phyloP scores from a whole-genome alignment of 2,113 vertebrate genomes.

The Capra hircus region DNA sequence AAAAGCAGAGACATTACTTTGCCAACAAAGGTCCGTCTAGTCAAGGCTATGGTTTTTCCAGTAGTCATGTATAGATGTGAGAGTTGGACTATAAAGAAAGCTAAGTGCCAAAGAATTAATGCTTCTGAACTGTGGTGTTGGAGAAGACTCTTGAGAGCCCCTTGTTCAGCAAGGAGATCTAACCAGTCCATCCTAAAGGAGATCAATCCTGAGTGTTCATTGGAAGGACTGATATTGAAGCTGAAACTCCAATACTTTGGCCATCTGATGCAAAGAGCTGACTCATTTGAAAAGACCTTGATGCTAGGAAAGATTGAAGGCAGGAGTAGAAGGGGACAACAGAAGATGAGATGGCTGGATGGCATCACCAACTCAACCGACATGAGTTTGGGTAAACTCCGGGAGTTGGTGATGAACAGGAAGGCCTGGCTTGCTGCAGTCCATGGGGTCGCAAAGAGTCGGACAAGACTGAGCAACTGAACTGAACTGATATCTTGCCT shows the following conservation, averaged over 20 bases:
- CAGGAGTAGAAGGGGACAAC: fast-evolving
- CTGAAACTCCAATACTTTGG: not conserved
- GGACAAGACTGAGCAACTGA: not conserved
- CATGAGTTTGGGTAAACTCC: not conserved
- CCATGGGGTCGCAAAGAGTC: not conserved
- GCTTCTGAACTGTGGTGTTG: not conserved
- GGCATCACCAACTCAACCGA: fast-evolving
- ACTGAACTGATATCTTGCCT: not conserved
- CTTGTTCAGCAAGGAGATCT: not conserved
- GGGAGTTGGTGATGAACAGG: not conserved
- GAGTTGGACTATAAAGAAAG: not conserved
- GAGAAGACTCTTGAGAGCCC: not conserved
- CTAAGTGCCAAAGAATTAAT: not conserved
- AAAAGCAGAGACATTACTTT: not conserved
- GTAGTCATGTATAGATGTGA: not conserved
- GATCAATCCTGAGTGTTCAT: not conserved
- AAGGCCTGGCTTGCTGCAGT: not conserved
- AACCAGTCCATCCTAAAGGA: not conserved
- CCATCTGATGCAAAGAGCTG: not conserved
- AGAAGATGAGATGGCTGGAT: not conserved
- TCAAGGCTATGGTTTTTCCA: not conserved
- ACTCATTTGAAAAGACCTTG: not conserved
- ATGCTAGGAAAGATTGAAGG: not conserved
- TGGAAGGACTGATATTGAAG: not conserved
- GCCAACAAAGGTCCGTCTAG: not conserved